A percentile compares a stretch with the other conserved stretches of the same genome.
Evolutionary conservation across 1,140 invertebrate species (phyloP).

Genomic region (Teleogryllus occipitalis): DNA sequence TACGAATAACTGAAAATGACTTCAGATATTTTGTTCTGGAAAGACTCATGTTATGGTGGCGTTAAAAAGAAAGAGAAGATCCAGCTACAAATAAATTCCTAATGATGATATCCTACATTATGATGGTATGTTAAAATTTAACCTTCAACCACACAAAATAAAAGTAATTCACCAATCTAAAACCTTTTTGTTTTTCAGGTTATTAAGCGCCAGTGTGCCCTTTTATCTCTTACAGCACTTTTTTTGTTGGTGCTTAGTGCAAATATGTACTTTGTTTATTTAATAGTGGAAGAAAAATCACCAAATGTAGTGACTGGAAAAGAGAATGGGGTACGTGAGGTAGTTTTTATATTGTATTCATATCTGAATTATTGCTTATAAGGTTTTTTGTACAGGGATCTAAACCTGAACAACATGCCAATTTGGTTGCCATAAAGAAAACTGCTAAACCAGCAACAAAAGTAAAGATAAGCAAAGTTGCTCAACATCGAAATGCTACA

Average conservation of each 20-base stretch:
- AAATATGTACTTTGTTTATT: constrained; percentile 36
- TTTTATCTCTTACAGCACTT: constrained; percentile 35
- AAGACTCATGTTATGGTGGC: no score
- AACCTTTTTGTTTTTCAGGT: constrained; percentile 31
- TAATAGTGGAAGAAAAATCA: constrained; percentile 35
- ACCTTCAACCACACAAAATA: no score
- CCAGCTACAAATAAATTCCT: no score
- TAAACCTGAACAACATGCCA: neutral
- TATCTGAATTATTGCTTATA: neutral
- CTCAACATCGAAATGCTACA: constrained; percentile 8
- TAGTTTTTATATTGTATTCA: constrained; percentile 16
- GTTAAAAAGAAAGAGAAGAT: no score
- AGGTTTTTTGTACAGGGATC: neutral
- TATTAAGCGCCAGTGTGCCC: constrained; percentile 35
- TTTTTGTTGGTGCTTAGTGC: constrained; percentile 35
- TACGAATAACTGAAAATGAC: no score
- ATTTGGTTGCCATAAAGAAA: constrained; percentile 19
- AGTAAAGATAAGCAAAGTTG: neutral
- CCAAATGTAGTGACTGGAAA: constrained; percentile 24
- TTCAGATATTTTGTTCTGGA: no score
- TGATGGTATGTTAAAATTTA: neutral
- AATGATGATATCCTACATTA: neutral
- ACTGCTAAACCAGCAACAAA: neutral
- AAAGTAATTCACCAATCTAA: no score
- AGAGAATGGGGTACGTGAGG: constrained; percentile 21